These are phyloP conservation scores for Ardeotis arabs DNA, from an alignment of 2,113 vertebrate genomes.

Conservation along the genomic window DNA sequence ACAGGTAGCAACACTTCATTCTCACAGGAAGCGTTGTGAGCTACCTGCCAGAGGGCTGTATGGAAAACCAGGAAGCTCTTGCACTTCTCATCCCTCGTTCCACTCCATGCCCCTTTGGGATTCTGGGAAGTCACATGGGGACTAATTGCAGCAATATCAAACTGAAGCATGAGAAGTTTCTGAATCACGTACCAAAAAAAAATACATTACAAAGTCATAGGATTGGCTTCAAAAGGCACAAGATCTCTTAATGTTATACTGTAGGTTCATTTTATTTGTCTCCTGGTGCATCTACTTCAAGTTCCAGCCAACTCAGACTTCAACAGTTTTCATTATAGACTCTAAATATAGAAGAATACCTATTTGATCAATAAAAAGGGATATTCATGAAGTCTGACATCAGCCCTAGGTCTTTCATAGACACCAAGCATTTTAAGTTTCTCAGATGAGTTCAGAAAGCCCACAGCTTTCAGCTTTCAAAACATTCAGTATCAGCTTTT, in stretches of 20 bases:
- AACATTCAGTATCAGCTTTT: neutral
- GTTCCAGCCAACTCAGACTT: neutral
- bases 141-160: neutral
- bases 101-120: neutral
- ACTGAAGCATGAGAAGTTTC: neutral
- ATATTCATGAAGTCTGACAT: neutral
- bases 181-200: neutral
- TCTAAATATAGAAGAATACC: neutral
- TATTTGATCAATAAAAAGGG: neutral
- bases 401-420: neutral
- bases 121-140: neutral
- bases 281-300: neutral
- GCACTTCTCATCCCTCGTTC: neutral
- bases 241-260: neutral
- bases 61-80: neutral
- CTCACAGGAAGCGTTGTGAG: neutral
- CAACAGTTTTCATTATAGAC: neutral
- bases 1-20: neutral
- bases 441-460: neutral
- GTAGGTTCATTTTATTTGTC: neutral
- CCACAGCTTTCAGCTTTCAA: neutral
- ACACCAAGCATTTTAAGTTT: accelerated
- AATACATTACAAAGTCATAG: neutral
- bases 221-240: neutral
- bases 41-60: neutral